A percentile compares a stretch with the other conserved stretches of the same genome.
Evolutionary conservation across 2,888 invertebrate species (phyloP).

Genomic region (Nudaria mundana): DNA sequence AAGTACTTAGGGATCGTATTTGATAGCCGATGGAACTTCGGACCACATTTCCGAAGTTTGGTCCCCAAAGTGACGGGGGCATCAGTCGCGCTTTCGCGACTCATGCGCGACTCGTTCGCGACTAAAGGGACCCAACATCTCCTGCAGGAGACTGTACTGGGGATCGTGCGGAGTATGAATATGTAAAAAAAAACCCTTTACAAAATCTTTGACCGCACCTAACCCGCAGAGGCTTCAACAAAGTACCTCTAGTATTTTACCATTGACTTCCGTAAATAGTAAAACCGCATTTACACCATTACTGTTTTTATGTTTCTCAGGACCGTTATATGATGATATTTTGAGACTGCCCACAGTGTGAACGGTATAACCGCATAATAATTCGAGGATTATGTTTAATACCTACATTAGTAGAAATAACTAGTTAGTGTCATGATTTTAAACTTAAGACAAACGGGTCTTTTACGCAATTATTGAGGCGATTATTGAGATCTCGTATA

Average conservation of each 20-base stretch:
- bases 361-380: slow-evolving; percentile 52
- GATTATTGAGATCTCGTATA: too few species aligned
- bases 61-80: too few species aligned
- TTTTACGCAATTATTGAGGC: too few species aligned
- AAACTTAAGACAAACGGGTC: too few species aligned
- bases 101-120: too few species aligned
- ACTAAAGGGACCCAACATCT: too few species aligned
- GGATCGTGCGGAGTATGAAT: too few species aligned
- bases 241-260: slow-evolving; percentile 65
- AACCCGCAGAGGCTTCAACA: slow-evolving; percentile 55
- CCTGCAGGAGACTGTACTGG: too few species aligned
- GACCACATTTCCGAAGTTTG: too few species aligned
- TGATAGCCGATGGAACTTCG: too few species aligned
- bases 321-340: slow-evolving; percentile 55
- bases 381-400: slow-evolving; percentile 29
- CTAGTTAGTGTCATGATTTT: not conserved
- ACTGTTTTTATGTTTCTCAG: slow-evolving; percentile 58
- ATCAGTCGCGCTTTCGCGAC: too few species aligned
- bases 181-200: slow-evolving; percentile 23
- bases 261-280: slow-evolving; percentile 74
- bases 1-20: too few species aligned
- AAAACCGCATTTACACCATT: slow-evolving; percentile 72
- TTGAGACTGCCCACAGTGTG: slow-evolving; percentile 33
- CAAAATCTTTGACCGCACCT: slow-evolving; percentile 40
- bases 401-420: not conserved